These are phyloP conservation scores for Prochilodus magdalenae DNA, from an alignment of 2,113 vertebrate species.

Conservation along the genomic window DNA sequence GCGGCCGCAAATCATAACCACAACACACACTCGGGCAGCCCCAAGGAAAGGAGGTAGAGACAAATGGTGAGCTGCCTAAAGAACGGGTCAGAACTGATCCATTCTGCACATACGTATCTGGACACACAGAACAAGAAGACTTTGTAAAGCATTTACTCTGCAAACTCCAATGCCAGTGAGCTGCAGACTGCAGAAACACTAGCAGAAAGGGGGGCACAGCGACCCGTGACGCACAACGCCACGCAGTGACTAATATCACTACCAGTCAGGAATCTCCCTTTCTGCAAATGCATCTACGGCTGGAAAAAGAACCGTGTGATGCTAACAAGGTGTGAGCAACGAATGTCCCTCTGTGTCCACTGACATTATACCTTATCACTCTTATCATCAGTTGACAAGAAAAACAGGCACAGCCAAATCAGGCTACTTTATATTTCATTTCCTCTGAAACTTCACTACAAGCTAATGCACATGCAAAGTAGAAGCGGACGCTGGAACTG, in stretches of 20 bases:
- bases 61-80: neutral
- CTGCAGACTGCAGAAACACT: constrained; percentile 18
- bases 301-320: constrained; percentile 44
- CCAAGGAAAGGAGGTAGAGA: neutral
- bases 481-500: neutral
- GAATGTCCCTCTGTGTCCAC: constrained; percentile 39
- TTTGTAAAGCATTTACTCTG: neutral
- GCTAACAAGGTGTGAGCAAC: constrained; percentile 28
- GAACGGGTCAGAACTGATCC: neutral
- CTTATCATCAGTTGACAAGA: constrained; percentile 28
- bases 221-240: constrained; percentile 50
- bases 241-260: constrained; percentile 72
- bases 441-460: neutral
- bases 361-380: constrained; percentile 7
- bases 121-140: neutral
- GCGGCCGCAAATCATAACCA: neutral
- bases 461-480: neutral
- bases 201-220: constrained; percentile 12
- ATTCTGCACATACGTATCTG: neutral
- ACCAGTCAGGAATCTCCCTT: constrained; percentile 74
- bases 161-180: neutral
- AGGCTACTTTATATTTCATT: neutral
- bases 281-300: constrained; percentile 41
- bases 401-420: neutral
- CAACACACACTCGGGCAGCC: neutral